Conservation (phyloP, 2,113 vertebrate species). For the Pycnonotus jocosus region DNA sequence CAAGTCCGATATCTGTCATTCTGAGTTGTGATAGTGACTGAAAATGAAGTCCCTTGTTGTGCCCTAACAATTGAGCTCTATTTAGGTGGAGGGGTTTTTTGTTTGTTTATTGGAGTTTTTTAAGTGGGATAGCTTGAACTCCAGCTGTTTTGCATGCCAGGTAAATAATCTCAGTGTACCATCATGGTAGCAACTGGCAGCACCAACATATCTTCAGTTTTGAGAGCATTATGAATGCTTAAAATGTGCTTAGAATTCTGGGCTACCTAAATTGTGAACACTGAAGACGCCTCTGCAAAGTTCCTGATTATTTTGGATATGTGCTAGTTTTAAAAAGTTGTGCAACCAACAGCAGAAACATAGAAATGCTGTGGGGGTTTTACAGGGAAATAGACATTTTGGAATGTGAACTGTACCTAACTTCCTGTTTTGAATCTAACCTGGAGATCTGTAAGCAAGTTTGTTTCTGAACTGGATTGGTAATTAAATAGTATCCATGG, state of each 20-base stretch:
- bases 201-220: background rate
- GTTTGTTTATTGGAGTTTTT: background rate
- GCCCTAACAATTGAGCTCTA: background rate
- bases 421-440: background rate
- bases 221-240: background rate
- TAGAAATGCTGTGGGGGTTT: background rate
- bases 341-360: background rate
- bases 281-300: background rate
- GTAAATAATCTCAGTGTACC: background rate
- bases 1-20: background rate
- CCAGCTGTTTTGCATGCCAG: background rate
- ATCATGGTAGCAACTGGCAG: background rate
- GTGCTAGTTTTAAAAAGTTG: background rate
- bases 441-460: background rate
- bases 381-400: background rate
- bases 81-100: rapidly evolving
- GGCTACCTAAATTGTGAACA: background rate
- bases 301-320: background rate
- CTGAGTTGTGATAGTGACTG: background rate
- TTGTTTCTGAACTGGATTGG: background rate
- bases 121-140: background rate
- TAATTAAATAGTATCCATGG: background rate
- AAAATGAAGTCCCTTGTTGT: background rate
- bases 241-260: background rate
- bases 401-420: background rate